Evolutionary conservation across 2,113 vertebrate genomes (phyloP).

Genomic region (Neotoma lepida): DNA sequence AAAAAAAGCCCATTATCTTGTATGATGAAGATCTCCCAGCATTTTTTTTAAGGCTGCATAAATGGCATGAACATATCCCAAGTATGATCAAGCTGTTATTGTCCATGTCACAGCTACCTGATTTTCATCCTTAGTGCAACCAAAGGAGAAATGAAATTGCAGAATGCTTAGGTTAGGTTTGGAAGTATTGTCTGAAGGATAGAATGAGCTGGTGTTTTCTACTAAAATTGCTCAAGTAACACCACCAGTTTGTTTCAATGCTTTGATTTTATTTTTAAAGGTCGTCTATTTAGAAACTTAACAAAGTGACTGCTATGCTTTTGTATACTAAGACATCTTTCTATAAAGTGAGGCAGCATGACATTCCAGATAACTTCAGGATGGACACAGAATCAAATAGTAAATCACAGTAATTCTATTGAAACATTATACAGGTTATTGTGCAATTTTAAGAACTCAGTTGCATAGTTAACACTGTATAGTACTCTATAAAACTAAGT

Average conservation of each 20-base stretch:
- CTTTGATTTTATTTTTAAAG: slow-evolving; percentile 64
- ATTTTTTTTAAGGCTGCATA: background rate
- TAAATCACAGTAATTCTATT: slow-evolving; percentile 32
- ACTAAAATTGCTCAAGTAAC: background rate
- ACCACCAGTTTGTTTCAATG: slow-evolving; percentile 25
- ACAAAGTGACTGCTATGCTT: slow-evolving; percentile 22
- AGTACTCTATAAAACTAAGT: background rate
- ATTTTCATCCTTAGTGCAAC: background rate
- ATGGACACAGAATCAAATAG: background rate
- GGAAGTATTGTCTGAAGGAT: background rate
- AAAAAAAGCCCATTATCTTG: slow-evolving; percentile 30
- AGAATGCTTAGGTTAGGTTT: background rate
- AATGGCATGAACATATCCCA: background rate
- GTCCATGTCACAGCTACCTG: background rate
- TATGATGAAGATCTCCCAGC: slow-evolving; percentile 4
- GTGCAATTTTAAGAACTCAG: slow-evolving; percentile 39
- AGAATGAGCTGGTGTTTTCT: background rate
- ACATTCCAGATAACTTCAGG: slow-evolving; percentile 38
- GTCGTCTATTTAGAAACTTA: slow-evolving; percentile 18
- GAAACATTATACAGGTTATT: slow-evolving; percentile 26
- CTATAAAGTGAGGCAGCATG: slow-evolving; percentile 30
- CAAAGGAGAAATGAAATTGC: background rate
- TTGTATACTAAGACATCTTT: slow-evolving; percentile 33
- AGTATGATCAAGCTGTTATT: background rate
- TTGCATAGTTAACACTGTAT: slow-evolving; percentile 68